Evolutionary conservation across 1,140 invertebrate genomes (phyloP).

Genomic region (Halictus rubicundus): DNA sequence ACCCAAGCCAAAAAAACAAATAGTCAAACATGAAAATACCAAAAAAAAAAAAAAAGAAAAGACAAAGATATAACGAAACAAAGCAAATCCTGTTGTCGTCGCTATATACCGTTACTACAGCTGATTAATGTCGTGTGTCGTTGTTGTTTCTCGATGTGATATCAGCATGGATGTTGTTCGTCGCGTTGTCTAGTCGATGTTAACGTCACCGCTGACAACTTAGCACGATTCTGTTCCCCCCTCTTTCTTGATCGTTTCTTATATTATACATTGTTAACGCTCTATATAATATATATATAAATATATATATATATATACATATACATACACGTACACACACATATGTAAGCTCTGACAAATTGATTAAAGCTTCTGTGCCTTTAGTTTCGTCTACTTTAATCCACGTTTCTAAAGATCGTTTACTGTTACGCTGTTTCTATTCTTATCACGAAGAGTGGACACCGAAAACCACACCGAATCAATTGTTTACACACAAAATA

Average conservation of each 20-base stretch:
- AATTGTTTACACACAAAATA: no score
- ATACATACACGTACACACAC: neutral
- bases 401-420: neutral
- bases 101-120: conserved; percentile 69
- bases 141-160: conserved; percentile 78
- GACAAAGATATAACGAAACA: conserved; percentile 11
- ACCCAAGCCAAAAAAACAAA: conserved; percentile 7
- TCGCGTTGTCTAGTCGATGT: conserved; percentile 38
- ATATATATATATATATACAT: neutral
- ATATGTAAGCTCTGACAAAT: conserved; percentile 18
- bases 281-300: neutral
- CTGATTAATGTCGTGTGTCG: conserved; percentile 79
- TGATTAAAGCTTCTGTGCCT: conserved; percentile 28
- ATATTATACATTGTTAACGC: conserved; percentile 10
- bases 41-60: conserved; percentile 7
- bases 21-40: neutral
- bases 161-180: conserved; percentile 60
- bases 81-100: conserved; percentile 37
- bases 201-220: neutral
- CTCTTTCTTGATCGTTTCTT: neutral
- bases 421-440: no score
- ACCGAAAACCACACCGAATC: no score
- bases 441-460: no score
- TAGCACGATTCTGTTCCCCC: neutral
- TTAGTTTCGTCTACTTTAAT: conserved; percentile 22